Base-by-base conservation (phyloP, 2,113 vertebrate genomes). In the Dasyprocta punctata region DNA sequence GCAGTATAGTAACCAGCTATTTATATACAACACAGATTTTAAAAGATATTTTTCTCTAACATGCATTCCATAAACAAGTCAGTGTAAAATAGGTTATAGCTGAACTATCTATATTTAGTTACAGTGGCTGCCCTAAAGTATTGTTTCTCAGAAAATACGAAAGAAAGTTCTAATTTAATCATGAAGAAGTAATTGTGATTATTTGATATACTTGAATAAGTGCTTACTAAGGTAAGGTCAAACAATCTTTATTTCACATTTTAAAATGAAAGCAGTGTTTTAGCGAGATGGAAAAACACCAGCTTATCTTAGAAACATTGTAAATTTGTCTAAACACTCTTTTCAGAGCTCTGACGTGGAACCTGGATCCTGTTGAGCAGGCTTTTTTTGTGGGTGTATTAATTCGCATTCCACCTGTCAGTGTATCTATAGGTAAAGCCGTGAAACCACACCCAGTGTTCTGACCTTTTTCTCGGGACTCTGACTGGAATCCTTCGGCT, bases 291-390 rank as follows among this genome's bases (percentile, higher is more conserved):
- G 94, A 87, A 95, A 96, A 97, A 97, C 54, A 84, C 73, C 92
- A 88, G 93, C 86, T 96, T 94, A 90, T 97, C 78, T 96, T 97
- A 77, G 81, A 96, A 97, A 92, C 38, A 19, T 90, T 94, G 33
- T 85, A 97, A 96, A 93, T 95, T 58, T 98, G 97, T 98, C 97
- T 97, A 77, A 98, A 97, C 95, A 90, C 88, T 96, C 36, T 58
- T 97, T 97, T 85, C 85, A 95, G 95, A 96, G 30, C 85, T 97
- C 73, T 97, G 71, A 95, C 44, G 33, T 86, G 97, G 92, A 97
- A 82, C 97, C 94, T 95, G 95, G 98, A 98, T 99, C 99, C 97
- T 97, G 99, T 98, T 98, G 95, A 98, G 98, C 99, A 93, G 98
- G 98, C 98, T 98, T 82, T 89, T 89, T 52, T 73, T 94, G 87